These are phyloP conservation scores for Heterochromis multidens DNA, from an alignment of 2,113 vertebrate genomes.

Conservation along the genomic window DNA sequence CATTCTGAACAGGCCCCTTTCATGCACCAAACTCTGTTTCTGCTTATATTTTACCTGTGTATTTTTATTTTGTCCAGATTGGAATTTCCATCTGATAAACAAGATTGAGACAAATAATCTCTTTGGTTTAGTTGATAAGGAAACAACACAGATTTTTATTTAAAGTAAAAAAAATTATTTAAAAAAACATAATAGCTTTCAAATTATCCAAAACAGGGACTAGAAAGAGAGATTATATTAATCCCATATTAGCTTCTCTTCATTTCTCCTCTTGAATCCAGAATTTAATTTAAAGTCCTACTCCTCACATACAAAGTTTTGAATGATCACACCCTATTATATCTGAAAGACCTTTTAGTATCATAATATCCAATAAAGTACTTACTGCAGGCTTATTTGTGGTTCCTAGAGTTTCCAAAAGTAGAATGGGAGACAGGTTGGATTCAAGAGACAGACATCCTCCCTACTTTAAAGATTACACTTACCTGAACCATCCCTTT, in stretches of 20 bases:
- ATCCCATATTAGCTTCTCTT: rapidly evolving
- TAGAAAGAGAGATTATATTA: no score
- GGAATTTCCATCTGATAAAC: background rate
- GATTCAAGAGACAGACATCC: background rate
- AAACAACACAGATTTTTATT: background rate
- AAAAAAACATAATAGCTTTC: background rate
- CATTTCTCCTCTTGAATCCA: background rate
- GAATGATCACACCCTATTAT: background rate
- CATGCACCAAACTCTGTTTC: background rate
- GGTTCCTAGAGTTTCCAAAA: background rate
- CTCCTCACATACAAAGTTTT: background rate
- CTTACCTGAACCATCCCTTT: no score
- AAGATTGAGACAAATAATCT: background rate
- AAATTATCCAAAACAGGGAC: background rate
- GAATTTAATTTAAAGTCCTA: background rate
- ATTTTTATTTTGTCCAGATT: background rate
- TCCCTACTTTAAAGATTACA: background rate
- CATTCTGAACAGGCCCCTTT: background rate
- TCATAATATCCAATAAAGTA: background rate
- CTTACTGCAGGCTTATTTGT: background rate
- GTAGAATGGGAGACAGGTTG: background rate
- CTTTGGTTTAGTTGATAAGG: background rate
- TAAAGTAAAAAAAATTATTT: background rate
- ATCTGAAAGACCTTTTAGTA: background rate
- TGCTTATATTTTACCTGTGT: background rate